Evolutionary conservation across 2,888 invertebrate species (phyloP).

Genomic region (Nysson spinosus): DNA sequence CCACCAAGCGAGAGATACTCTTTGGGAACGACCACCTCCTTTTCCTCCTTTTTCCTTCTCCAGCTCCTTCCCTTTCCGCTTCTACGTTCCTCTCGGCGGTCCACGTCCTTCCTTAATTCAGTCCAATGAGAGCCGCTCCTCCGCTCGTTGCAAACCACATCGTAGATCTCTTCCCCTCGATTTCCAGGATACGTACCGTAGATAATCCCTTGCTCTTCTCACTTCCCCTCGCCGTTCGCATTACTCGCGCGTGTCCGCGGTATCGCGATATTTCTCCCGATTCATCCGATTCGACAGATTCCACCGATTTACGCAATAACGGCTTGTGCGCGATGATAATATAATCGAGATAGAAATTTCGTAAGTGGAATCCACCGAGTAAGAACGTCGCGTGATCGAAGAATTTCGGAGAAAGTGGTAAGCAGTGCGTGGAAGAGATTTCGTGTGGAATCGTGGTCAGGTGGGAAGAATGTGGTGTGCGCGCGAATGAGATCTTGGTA

Average conservation of each 20-base stretch:
- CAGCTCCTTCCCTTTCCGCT: constrained; percentile 51
- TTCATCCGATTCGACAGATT: too few relatives aligned
- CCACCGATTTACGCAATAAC: too few relatives aligned
- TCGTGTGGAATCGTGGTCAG: background rate
- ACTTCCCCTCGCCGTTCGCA: background rate
- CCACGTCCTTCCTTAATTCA: constrained; percentile 73
- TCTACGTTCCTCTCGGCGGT: constrained; percentile 65
- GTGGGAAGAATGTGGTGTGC: background rate
- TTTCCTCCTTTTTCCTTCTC: constrained; percentile 42
- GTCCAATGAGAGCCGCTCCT: constrained; percentile 72
- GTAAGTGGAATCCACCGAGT: too few relatives aligned
- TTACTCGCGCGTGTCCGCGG: background rate
- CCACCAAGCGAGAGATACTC: constrained; percentile 46
- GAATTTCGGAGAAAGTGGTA: constrained; percentile 5
- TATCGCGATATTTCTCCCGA: constrained; percentile 7
- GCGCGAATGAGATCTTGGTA: background rate
- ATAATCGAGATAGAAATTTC: constrained; percentile 25
- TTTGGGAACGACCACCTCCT: constrained; percentile 60
- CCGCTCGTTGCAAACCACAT: constrained; percentile 64
- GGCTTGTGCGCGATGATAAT: too few relatives aligned
- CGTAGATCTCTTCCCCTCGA: constrained; percentile 30
- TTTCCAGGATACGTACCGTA: constrained; percentile 23
- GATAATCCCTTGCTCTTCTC: background rate
- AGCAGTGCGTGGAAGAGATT: background rate
- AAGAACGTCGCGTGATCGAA: background rate